Evolutionary conservation across 2,797 vertebrate species (phyloP).

Genomic region (Sorex maritimensis): DNA sequence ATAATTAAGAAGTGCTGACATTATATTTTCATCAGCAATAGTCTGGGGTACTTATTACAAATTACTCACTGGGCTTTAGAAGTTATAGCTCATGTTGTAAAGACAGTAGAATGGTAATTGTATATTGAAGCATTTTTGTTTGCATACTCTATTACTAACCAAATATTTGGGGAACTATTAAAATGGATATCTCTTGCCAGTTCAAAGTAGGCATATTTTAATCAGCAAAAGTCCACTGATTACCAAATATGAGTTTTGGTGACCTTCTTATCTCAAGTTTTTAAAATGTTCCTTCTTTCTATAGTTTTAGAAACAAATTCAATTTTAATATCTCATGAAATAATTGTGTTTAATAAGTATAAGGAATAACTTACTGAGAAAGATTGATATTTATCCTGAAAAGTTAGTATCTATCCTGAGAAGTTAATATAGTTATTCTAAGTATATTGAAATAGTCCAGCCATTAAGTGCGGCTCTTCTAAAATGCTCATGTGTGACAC

Average conservation of each 20-base stretch:
- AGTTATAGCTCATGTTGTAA: neutral
- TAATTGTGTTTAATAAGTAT: constrained; percentile 8
- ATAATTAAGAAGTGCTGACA: neutral
- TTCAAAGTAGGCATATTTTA: constrained; percentile 10
- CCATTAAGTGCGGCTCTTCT: neutral
- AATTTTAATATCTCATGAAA: constrained; percentile 45
- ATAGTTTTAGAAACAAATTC: constrained; percentile 44
- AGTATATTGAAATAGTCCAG: neutral
- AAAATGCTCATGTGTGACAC: neutral
- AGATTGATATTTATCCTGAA: neutral
- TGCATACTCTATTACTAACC: neutral
- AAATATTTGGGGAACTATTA: constrained; percentile 25
- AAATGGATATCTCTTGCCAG: neutral
- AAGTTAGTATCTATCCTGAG: neutral
- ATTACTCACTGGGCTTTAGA: neutral
- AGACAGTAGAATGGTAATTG: neutral
- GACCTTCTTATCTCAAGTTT: constrained; percentile 14
- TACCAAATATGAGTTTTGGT: constrained; percentile 24
- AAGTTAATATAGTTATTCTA: neutral
- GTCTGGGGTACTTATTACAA: neutral
- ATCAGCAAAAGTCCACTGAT: constrained; percentile 38
- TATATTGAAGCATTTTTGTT: neutral
- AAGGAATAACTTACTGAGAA: constrained; percentile 11
- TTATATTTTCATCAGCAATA: neutral
- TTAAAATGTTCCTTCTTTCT: neutral